phyloP scores from a whole-genome alignment of 2,113 vertebrate species.

The Grallaria varia region DNA sequence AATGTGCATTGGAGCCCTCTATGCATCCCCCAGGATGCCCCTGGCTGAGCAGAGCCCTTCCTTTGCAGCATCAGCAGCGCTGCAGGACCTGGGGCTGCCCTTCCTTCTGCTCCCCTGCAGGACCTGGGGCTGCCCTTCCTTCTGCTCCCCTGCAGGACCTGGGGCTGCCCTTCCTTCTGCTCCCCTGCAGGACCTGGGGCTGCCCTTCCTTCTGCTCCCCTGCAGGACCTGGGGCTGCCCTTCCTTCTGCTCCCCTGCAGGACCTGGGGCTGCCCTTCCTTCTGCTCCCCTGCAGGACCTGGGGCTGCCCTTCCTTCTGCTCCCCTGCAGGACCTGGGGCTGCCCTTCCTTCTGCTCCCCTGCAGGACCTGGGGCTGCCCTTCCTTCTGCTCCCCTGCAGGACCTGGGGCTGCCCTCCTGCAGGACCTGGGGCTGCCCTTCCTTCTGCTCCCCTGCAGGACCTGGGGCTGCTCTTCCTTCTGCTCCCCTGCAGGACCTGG shows the following conservation, averaged over 20 bases:
- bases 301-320: not conserved
- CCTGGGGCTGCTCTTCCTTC: not conserved
- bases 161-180: not conserved
- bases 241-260: not conserved
- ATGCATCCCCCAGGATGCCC: not conserved
- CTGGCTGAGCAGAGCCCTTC: not conserved
- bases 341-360: too few relatives aligned
- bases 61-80: not conserved
- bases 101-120: not conserved
- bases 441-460: not conserved
- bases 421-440: rapidly evolving
- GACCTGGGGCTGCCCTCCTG: not conserved
- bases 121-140: not conserved
- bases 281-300: rapidly evolving
- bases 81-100: rapidly evolving
- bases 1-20: not conserved
- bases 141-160: rapidly evolving
- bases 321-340: not conserved
- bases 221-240: rapidly evolving
- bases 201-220: too few relatives aligned
- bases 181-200: not conserved
- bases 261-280: too few relatives aligned
- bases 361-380: rapidly evolving
- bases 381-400: not conserved
- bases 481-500: not conserved